Percentiles rank a stretch among this genome's conserved stretches.
Evolutionary conservation across 2,888 invertebrate species (phyloP).

Genomic region (Spodoptera picta): DNA sequence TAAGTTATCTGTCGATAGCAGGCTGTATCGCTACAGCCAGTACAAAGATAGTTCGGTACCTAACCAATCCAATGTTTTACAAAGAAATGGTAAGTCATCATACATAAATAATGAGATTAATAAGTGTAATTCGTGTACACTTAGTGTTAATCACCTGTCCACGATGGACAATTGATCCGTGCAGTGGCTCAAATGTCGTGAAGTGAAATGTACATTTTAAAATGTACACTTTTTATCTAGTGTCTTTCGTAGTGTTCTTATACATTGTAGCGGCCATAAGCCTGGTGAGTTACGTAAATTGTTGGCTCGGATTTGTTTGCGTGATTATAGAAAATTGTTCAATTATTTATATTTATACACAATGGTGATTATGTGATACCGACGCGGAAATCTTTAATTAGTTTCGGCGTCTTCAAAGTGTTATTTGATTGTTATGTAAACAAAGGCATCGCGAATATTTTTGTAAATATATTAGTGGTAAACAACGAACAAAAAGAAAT

Average conservation of each 20-base stretch:
- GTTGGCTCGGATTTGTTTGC: slow-evolving; percentile 10
- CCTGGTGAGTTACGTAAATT: slow-evolving; percentile 54
- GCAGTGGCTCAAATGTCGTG: slow-evolving; percentile 12
- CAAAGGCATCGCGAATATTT: slow-evolving; percentile 1
- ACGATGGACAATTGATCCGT: slow-evolving; percentile 50
- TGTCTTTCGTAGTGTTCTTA: slow-evolving; percentile 43
- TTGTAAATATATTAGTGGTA: too few relatives aligned
- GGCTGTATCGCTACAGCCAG: slow-evolving; percentile 22
- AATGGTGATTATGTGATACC: slow-evolving; percentile 28
- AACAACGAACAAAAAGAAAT: too few relatives aligned
- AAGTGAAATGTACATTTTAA: slow-evolving; percentile 36
- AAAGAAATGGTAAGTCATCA: slow-evolving; percentile 81
- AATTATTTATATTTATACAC: slow-evolving; percentile 6
- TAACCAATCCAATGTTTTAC: slow-evolving; percentile 65
- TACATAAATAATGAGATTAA: slow-evolving; percentile 68
- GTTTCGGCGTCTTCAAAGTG: slow-evolving; percentile 3
- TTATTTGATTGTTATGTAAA: slow-evolving; percentile 30
- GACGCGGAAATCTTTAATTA: slow-evolving; percentile 26
- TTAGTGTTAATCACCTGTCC: slow-evolving; percentile 40
- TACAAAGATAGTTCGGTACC: slow-evolving; percentile 64
- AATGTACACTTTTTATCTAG: slow-evolving; percentile 41
- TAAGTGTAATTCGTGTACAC: slow-evolving; percentile 30
- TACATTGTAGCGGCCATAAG: slow-evolving; percentile 48
- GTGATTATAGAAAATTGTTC: neutral
- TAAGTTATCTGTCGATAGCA: slow-evolving; percentile 42